phyloP scores from a whole-genome alignment of 1,140 invertebrate genomes.

The Bombus fervidus region DNA sequence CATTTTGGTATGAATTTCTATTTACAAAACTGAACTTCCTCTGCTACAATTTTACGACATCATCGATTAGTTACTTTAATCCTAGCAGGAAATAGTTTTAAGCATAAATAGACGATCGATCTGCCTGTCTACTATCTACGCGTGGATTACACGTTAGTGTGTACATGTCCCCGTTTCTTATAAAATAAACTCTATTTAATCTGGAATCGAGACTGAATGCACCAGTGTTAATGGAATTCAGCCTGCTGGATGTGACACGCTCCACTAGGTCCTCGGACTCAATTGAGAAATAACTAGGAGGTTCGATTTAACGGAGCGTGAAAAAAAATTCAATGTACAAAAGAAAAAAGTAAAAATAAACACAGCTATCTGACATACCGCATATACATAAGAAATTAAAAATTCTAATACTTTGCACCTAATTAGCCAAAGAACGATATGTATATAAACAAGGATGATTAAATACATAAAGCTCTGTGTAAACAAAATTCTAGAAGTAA shows the following conservation, averaged over 20 bases:
- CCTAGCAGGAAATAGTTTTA: not conserved
- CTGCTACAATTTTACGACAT: not conserved
- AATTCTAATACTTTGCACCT: not conserved
- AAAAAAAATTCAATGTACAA: conserved; percentile 3
- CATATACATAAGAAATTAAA: not conserved
- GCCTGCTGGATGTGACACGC: conserved; percentile 31
- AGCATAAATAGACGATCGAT: conserved; percentile 35
- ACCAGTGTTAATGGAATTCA: conserved; percentile 56
- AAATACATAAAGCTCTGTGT: not conserved
- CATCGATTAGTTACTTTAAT: not conserved
- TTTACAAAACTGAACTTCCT: not conserved
- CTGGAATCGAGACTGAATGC: conserved; percentile 47
- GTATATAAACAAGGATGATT: not conserved
- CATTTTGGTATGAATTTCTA: not conserved
- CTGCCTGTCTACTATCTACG: conserved; percentile 16
- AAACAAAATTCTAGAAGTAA: not conserved
- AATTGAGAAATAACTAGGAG: conserved; percentile 45
- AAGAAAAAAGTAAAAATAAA: not conserved
- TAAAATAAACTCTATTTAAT: conserved; percentile 61
- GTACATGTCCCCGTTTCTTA: conserved; percentile 42
- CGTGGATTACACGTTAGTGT: not conserved
- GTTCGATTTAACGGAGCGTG: conserved; percentile 38
- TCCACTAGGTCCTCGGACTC: conserved; percentile 32
- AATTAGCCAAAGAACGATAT: not conserved
- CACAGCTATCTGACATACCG: not conserved